Base-by-base conservation (phyloP, 2,888 invertebrate species). In the Phortica okadai region DNA sequence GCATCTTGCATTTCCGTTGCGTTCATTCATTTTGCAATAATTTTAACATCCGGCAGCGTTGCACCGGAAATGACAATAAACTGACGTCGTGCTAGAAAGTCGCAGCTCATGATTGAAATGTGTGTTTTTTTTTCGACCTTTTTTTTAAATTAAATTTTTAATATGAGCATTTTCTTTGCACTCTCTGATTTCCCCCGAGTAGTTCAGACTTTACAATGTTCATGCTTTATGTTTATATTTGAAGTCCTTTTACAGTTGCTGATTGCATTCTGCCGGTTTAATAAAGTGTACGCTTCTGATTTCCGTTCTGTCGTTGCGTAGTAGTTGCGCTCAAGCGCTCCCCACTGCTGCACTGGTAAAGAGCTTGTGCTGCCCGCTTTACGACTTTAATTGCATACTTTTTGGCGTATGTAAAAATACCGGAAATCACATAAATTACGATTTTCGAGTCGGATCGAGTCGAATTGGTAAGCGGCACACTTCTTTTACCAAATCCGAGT, bases 11-110 rank as follows among this genome's bases (percentile, higher is more conserved):
- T 80, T 83, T 85, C 87, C 85, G 80, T 80, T 87, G 84, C 45
- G 16, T 41, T 44, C 82, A 87, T 85, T 85, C 87, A 85, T 85
- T 85, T 16, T 41, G 69, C 82, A 87, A 87, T 85, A 85, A 85
- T 85, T 85, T 87, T 81, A 87, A 81, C 87, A 82, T 85, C 85
- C 85, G 87, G 82, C 82, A 80, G 6, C 50, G 50, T 50, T 50
- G 80, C 80, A 78, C 81, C 84, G 85, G 85, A 85, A 85, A 87
- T 85, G 84, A 81, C 87, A 85, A 85, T 87, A 85, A 87, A 62
- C 50, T 50, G 50, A 50, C 50, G 50, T 2, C 50, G 14, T 14
- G 14, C 50, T 50, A 14, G 50, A 50, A 50, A 50, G 33, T 33
- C 2, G 6, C 14, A 50, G 50, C 50, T 50, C 50, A 50, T 50